phyloP scores from a whole-genome alignment of 2,113 vertebrate genomes.

The Eudyptes chrysolophus region DNA sequence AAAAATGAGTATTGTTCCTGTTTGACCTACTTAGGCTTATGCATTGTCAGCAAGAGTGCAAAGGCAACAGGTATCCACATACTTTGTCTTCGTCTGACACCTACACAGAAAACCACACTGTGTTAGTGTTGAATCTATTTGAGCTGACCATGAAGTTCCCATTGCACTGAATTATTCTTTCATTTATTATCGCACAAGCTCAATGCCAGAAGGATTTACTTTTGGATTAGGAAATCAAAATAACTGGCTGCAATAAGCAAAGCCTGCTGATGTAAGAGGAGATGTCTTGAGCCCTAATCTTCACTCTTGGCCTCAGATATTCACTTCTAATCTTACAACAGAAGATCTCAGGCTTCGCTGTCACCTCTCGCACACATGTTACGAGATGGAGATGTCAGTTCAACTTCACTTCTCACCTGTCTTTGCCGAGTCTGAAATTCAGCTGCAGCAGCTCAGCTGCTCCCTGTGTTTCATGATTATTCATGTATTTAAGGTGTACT shows the following conservation, averaged over 20 bases:
- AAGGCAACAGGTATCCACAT: slow-evolving; percentile 45
- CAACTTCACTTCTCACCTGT: slow-evolving; percentile 33
- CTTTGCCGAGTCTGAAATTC: slow-evolving; percentile 4
- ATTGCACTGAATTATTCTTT: background rate
- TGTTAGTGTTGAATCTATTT: background rate
- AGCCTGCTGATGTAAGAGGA: background rate
- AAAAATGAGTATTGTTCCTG: slow-evolving; percentile 25
- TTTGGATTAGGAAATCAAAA: slow-evolving; percentile 34
- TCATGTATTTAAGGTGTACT: background rate
- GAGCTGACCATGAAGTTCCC: background rate
- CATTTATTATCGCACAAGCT: slow-evolving; percentile 13
- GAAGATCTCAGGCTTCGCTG: background rate
- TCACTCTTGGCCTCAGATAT: background rate
- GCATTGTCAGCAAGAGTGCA: slow-evolving; percentile 32
- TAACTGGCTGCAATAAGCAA: background rate
- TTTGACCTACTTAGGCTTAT: slow-evolving; percentile 62
- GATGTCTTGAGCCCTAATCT: background rate
- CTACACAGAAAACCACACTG: background rate
- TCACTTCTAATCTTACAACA: background rate
- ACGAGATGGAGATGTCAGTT: background rate
- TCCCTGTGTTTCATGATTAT: background rate
- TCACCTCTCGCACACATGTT: background rate
- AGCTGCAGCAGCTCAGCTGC: slow-evolving; percentile 6
- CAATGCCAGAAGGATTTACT: background rate
- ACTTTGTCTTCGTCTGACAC: background rate